Conservation (phyloP, 1,140 invertebrate species). For the Sitophilus oryzae region DNA sequence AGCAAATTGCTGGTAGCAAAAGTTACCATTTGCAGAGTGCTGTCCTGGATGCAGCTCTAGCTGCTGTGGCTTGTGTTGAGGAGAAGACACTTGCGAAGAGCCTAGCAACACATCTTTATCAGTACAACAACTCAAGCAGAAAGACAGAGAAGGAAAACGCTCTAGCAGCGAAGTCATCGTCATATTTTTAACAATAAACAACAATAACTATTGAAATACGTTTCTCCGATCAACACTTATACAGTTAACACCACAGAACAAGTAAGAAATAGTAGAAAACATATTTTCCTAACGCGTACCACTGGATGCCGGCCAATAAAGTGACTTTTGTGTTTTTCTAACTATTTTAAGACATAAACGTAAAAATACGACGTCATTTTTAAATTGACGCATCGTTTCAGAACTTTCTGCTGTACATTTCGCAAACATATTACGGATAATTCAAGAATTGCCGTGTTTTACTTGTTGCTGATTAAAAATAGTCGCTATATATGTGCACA, state of each 20-base stretch:
- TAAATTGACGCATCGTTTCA: conserved; percentile 1
- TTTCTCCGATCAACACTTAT: too few relatives aligned
- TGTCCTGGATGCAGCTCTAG: conserved; percentile 67
- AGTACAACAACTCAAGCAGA: conserved; percentile 42
- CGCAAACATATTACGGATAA: too few relatives aligned
- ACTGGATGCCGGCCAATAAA: conserved; percentile 19
- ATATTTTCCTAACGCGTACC: conserved; percentile 3
- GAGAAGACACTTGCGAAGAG: conserved; percentile 64
- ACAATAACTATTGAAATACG: too few relatives aligned
- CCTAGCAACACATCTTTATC: conserved; percentile 51
- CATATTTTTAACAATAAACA: too few relatives aligned
- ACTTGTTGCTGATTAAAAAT: too few relatives aligned
- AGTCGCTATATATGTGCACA: too few relatives aligned
- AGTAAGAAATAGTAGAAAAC: neutral
- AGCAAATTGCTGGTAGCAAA: conserved; percentile 25
- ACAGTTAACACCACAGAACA: too few relatives aligned
- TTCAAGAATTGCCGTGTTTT: too few relatives aligned
- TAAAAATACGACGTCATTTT: conserved; percentile 5
- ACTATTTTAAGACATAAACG: conserved; percentile 15
- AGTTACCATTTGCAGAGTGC: conserved; percentile 67
- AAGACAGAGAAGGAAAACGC: conserved; percentile 32
- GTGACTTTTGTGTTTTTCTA: conserved; percentile 18
- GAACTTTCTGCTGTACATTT: too few relatives aligned
- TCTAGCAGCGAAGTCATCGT: conserved; percentile 23
- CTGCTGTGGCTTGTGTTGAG: conserved; percentile 60